Conservation (phyloP, 2,888 invertebrate species). For the Balanococcus diminutus region DNA sequence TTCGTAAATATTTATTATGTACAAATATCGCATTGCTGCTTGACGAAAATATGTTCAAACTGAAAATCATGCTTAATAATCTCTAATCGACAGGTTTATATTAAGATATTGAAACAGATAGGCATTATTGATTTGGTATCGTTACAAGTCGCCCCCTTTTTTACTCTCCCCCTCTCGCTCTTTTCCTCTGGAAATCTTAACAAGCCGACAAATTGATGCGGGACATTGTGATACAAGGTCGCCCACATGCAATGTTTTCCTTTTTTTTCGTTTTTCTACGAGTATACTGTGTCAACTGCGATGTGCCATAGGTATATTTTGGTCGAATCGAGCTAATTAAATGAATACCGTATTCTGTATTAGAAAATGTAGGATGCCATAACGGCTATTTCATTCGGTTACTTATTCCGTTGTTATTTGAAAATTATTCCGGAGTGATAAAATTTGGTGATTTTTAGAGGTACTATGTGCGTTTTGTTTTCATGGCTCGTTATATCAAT, state of each 20-base stretch:
- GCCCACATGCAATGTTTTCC: conserved; percentile 23
- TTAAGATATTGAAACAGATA: conserved; percentile 31
- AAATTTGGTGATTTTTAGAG: background rate
- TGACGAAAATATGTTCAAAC: background rate
- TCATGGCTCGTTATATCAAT: background rate
- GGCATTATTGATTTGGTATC: conserved; percentile 37
- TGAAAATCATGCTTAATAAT: conserved; percentile 37
- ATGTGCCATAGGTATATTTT: background rate
- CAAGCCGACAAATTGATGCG: conserved; percentile 42
- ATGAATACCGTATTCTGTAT: background rate
- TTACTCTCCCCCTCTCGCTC: background rate
- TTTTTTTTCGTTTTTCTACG: background rate
- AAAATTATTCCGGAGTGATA: conserved; percentile 9
- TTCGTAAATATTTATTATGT: conserved; percentile 12
- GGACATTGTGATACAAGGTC: conserved; percentile 37
- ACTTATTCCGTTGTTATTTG: background rate
- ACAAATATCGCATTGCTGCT: background rate
- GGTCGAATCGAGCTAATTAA: conserved; percentile 10
- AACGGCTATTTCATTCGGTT: background rate
- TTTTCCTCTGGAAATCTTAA: conserved; percentile 6
- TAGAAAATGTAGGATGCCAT: conserved; percentile 4
- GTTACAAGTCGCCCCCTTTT: background rate
- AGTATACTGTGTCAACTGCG: background rate
- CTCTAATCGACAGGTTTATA: conserved; percentile 42
- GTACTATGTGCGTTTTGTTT: background rate